Evolutionary conservation across 1,140 invertebrate species (phyloP).

Genomic region (Magallana gigas): DNA sequence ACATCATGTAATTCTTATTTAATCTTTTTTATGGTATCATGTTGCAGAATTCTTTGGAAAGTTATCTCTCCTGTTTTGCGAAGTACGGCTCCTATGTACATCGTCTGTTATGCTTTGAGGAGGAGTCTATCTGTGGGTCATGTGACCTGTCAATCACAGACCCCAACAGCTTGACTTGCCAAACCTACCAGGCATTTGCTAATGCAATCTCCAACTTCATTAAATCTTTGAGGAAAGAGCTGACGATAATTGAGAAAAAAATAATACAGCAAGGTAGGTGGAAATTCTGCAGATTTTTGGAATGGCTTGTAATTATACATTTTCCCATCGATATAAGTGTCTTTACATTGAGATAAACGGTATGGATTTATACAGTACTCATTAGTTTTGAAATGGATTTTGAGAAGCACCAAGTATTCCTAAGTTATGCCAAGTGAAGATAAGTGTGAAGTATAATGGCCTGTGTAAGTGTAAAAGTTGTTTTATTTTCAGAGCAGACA

Average conservation of each 20-base stretch:
- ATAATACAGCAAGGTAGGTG: too few species aligned
- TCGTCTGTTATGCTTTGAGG: conserved; percentile 63
- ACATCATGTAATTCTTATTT: background rate
- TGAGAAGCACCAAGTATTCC: too few species aligned
- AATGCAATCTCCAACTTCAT: conserved; percentile 62
- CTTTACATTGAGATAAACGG: too few species aligned
- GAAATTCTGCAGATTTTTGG: too few species aligned
- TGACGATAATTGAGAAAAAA: conserved; percentile 63
- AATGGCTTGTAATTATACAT: too few species aligned
- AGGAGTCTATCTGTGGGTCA: conserved; percentile 53
- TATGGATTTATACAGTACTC: too few species aligned
- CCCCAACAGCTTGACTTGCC: conserved; percentile 44
- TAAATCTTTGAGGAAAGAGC: conserved; percentile 57
- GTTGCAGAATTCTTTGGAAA: conserved; percentile 64
- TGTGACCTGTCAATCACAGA: conserved; percentile 10
- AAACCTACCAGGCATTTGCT: conserved; percentile 71
- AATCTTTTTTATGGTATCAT: background rate
- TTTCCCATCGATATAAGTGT: too few species aligned
- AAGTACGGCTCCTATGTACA: conserved; percentile 59
- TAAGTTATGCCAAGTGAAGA: too few species aligned
- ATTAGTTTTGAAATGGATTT: too few species aligned
- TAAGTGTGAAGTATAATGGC: too few species aligned
- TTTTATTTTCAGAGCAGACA: conserved; percentile 57
- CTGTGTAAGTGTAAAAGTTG: background rate
- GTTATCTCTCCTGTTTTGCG: conserved; percentile 56